These are phyloP conservation scores for Diarsia brunnea DNA, from an alignment of 2,888 invertebrate genomes.

Conservation along the genomic window DNA sequence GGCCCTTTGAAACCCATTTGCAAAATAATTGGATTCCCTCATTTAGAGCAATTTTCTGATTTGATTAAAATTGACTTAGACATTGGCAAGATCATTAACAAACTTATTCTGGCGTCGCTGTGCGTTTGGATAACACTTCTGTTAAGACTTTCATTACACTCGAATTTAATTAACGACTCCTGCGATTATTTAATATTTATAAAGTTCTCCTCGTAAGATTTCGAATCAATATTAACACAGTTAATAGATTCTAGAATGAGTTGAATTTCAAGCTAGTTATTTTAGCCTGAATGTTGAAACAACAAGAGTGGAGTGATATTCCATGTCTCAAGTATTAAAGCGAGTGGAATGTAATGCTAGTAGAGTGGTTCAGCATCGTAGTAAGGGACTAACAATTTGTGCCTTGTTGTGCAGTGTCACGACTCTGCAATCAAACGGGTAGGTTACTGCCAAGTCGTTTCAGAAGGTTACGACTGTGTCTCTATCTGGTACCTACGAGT, in stretches of 20 bases:
- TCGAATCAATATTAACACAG: constrained; percentile 51
- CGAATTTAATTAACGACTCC: constrained; percentile 64
- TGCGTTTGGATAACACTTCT: constrained; percentile 69
- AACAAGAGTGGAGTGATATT: constrained; percentile 31
- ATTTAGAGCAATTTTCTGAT: constrained; percentile 75
- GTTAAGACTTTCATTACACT: constrained; percentile 63
- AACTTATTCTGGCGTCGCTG: constrained; percentile 62
- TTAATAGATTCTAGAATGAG: constrained; percentile 42
- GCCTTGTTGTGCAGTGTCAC: constrained; percentile 47
- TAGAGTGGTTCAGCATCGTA: constrained; percentile 7
- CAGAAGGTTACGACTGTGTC: constrained; percentile 43
- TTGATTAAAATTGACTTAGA: constrained; percentile 76
- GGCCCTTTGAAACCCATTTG: constrained; percentile 75
- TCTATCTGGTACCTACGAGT: constrained; percentile 13
- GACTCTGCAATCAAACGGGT: constrained; percentile 48
- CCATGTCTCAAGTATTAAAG: constrained; percentile 26
- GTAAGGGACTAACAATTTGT: constrained; percentile 33
- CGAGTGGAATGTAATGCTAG: constrained; percentile 16
- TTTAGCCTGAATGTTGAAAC: constrained; percentile 23
- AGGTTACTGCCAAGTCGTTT: constrained; percentile 39
- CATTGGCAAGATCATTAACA: constrained; percentile 70
- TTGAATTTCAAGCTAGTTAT: constrained; percentile 39
- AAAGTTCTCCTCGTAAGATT: constrained; percentile 45
- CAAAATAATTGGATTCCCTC: constrained; percentile 80
- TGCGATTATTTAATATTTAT: constrained; percentile 63